A percentile compares a stretch with the other conserved stretches of the same genome.
phyloP scores from a whole-genome alignment of 2,888 invertebrate genomes.

The Artemia sp. region DNA sequence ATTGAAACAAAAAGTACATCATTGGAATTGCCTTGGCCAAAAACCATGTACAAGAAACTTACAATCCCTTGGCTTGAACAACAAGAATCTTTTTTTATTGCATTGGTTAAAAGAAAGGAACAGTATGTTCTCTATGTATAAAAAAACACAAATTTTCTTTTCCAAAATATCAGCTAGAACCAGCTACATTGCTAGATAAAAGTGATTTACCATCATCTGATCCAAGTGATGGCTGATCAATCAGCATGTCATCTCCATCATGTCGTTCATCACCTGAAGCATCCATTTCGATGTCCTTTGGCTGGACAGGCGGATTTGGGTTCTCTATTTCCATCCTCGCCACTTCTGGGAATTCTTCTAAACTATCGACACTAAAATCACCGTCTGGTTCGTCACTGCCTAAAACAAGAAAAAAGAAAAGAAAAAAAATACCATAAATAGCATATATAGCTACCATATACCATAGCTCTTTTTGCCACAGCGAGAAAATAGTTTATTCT shows the following conservation, averaged over 20 bases:
- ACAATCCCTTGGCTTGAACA: no score
- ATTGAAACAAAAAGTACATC: no score
- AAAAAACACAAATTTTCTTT: not conserved
- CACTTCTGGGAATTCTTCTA: slow-evolving; percentile 8
- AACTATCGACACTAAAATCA: slow-evolving; percentile 6
- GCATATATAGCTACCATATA: no score
- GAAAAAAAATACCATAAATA: not conserved
- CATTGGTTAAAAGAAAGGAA: no score
- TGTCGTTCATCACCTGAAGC: slow-evolving; percentile 13
- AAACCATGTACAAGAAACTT: no score
- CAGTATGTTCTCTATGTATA: no score
- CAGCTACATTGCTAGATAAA: no score
- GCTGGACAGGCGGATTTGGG: slow-evolving; percentile 5
- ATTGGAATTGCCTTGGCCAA: no score
- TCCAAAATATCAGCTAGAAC: no score
- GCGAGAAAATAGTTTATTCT: no score
- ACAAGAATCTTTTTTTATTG: no score
- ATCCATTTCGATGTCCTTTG: not conserved
- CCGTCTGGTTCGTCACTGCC: not conserved
- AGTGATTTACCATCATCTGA: slow-evolving; percentile 11
- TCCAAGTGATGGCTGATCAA: not conserved
- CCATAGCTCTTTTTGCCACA: no score
- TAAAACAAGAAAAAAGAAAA: not conserved
- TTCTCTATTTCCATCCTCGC: slow-evolving; percentile 7
- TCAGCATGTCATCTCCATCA: slow-evolving; percentile 6